Evolutionary conservation across 2,797 vertebrate genomes (phyloP), one percentile per base, ranked within the genome.

Genomic region (Sebastes flavidus): DNA sequence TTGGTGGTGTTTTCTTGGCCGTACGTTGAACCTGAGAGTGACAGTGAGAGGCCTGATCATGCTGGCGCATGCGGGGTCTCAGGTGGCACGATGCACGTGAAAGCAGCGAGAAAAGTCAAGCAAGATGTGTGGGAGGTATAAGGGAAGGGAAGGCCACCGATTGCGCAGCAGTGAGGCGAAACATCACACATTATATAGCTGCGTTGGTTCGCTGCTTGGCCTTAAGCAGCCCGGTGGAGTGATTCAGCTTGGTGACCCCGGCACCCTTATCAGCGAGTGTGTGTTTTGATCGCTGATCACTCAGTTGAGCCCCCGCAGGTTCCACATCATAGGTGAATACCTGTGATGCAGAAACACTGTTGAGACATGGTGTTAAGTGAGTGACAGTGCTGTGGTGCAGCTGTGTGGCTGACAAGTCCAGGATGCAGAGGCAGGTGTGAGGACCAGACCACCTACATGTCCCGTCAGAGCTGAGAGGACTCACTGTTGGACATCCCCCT

Each of bases 341-440:
- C 87, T 78, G 84, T 87, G 87, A 92, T 58, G 76, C 85, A 82
- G 80, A 91, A 81, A 86, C 5, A 20, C 72, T 82, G 80, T 89
- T 75, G 75, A 90, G 87, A 90, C 80, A 72, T 75, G 89, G 92
- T 89, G 91, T 92, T 88, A 92, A 93, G 84, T 91, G 89, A 92
- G 83, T 77, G 91, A 90, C 88, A 76, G 78, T 42, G 82, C 75
- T 65, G 65, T 58, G 73, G 54, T 86, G 91, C 94, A 95, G 94
- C 91, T 94, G 92, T 81, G 82, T 42, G 67, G 79, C 77, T 87
- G 78, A 78, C 78, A 72, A 79, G 65, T 58, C 78, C 32, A 42
- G 66, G 72, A 80, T 68, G 55, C 52, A 67, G 72, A 81, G 84
- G 83, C 93, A 94, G 91, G 90, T 93, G 93, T 91, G 91, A 82